Evolutionary conservation across 1,140 invertebrate genomes (phyloP).

Genomic region (Hestina assimilis): DNA sequence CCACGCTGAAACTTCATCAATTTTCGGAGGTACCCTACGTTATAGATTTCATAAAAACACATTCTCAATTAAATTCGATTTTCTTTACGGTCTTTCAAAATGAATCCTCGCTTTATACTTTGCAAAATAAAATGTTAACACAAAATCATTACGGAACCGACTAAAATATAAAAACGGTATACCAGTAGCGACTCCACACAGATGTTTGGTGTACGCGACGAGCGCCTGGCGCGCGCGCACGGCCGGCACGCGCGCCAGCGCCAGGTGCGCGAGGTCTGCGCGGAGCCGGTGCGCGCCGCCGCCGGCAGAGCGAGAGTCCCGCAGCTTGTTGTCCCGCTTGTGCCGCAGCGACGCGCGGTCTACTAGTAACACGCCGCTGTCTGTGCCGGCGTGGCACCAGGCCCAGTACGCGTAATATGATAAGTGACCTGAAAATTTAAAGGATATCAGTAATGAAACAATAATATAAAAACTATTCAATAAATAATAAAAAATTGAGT

Average conservation of each 20-base stretch:
- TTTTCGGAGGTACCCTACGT: no score
- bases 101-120: no score
- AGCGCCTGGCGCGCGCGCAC: constrained; percentile 53
- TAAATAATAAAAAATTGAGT: neutral
- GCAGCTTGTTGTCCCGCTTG: constrained; percentile 86
- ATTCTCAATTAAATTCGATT: no score
- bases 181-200: constrained; percentile 92
- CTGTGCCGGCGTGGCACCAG: constrained; percentile 42
- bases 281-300: constrained; percentile 77
- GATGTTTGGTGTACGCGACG: constrained; percentile 90
- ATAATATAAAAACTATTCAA: neutral
- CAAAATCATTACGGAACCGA: no score
- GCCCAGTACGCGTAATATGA: constrained; percentile 80
- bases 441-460: neutral
- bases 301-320: constrained; percentile 6
- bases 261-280: constrained; percentile 86
- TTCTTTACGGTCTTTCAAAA: no score
- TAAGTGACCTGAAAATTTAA: constrained; percentile 11
- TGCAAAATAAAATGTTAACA: no score
- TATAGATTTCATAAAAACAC: no score
- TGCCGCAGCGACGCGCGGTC: constrained; percentile 89
- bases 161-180: constrained; percentile 17
- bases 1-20: no score
- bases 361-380: constrained; percentile 81
- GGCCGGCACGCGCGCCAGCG: constrained; percentile 79